These are phyloP conservation scores for Cuculus canorus DNA, from an alignment of 2,797 vertebrate species.

Conservation along the genomic window DNA sequence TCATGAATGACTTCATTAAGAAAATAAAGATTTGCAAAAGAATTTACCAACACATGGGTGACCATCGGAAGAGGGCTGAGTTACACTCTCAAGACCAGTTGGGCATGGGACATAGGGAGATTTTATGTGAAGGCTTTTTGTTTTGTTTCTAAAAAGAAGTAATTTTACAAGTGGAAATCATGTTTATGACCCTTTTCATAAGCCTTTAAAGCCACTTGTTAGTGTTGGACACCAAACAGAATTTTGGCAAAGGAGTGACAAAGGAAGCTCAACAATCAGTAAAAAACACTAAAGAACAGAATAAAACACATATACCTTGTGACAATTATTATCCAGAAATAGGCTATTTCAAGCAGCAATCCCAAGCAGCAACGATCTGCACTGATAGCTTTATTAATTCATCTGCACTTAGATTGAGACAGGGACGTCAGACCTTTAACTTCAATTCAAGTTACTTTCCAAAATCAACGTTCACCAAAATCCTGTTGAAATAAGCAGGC, in stretches of 20 bases:
- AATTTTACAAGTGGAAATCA: not conserved
- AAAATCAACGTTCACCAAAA: conserved; percentile 7
- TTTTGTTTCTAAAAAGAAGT: conserved; percentile 28
- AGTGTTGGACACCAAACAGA: conserved; percentile 46
- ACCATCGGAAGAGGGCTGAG: not conserved
- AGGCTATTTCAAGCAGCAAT: not conserved
- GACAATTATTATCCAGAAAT: conserved; percentile 45
- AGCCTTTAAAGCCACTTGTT: conserved; percentile 66
- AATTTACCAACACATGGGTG: conserved; percentile 4
- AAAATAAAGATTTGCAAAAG: conserved; percentile 48
- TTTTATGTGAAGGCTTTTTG: not conserved
- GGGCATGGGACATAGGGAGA: not conserved
- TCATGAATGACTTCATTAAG: conserved; percentile 42
- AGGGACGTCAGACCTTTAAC: not conserved
- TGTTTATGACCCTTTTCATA: conserved; percentile 50
- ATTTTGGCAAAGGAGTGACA: conserved; percentile 44
- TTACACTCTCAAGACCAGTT: not conserved
- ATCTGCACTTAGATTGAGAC: not conserved
- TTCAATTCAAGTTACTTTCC: not conserved
- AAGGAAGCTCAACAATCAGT: conserved; percentile 40
- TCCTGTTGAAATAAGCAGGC: conserved; percentile 26
- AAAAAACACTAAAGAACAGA: conserved; percentile 45
- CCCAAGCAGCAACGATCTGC: not conserved
- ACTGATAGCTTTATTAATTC: conserved; percentile 12
- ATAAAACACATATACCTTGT: conserved; percentile 35